Evolutionary conservation across 2,797 vertebrate species (phyloP), one percentile per base, ranked within the genome.

Genomic region (Eulemur mongoz): DNA sequence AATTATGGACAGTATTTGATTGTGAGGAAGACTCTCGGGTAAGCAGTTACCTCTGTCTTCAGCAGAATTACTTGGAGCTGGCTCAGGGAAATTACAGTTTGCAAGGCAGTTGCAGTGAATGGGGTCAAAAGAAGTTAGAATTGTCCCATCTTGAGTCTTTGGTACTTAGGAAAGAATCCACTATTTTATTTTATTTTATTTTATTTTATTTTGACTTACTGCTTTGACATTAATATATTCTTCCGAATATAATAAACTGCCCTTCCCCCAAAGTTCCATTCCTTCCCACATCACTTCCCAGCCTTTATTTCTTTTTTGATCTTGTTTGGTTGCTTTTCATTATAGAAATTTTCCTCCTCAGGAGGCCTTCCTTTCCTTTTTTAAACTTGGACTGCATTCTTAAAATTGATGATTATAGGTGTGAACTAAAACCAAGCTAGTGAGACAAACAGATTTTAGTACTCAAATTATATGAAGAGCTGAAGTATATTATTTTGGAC

Each of bases 41-140:
- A 63, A 92, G 48, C 35, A 45, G 22, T 83, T 76, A 72, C 83
- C 93, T 96, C 80, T 73, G 35, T 87, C 85, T 94, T 93, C 35
- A 63, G 72, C 57, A 67, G 48, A 76, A 65, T 91, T 69, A n/a
- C 20, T 70, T 80, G 57, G 89, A 87, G 32, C 45, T 76, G 27
- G 7, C 35, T 70, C 69, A 22, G 50, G 79, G 79, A 95, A 80
- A 65, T 59, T 79, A 35, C 4, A 65, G 69, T 91, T 69, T 63
- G 22, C 12, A 32, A 92, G 50, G 48, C 76, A 84, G 20, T 89
- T 86, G 8, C 30, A 73, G 38, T 73, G 48, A 57, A 69, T 45
- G 30, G 86, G 50, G 32, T 73, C 35, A 27, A 61, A 80, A 90
- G 67, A 92, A 75, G 78, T 45, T n/a, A 91, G 61, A 75, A 52